Evolutionary conservation across 1,140 invertebrate genomes (phyloP).

Genomic region (Psix sp.): DNA sequence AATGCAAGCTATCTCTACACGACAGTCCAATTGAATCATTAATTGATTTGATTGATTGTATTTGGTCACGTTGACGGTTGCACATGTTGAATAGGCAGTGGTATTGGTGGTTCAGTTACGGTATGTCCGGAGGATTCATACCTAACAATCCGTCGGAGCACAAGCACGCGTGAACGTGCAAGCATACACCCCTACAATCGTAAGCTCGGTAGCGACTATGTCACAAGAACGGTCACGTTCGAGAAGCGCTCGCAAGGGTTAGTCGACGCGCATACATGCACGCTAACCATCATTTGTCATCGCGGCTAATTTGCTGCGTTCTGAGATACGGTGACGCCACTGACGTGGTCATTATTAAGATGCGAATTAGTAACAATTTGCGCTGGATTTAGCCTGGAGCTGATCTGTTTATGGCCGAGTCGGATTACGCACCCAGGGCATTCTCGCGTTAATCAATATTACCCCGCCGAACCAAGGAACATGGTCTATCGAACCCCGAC

Average conservation of each 20-base stretch:
- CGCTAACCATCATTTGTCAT: slow-evolving; percentile 74
- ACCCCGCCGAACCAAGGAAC: slow-evolving; percentile 59
- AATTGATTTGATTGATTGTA: slow-evolving; percentile 75
- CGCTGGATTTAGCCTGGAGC: slow-evolving; percentile 75
- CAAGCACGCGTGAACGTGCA: slow-evolving; percentile 49
- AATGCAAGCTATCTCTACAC: slow-evolving; percentile 6
- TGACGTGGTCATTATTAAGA: slow-evolving; percentile 78
- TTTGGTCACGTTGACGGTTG: slow-evolving; percentile 72
- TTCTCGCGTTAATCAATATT: slow-evolving; percentile 76
- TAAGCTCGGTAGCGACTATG: slow-evolving; percentile 12
- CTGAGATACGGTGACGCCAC: slow-evolving; percentile 77
- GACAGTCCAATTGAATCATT: slow-evolving; percentile 72
- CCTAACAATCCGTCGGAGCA: slow-evolving; percentile 51
- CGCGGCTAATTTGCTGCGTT: slow-evolving; percentile 76
- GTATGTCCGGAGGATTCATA: slow-evolving; percentile 70
- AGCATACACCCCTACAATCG: slow-evolving; percentile 34
- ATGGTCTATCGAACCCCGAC: slow-evolving; percentile 54
- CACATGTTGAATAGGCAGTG: slow-evolving; percentile 73
- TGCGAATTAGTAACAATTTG: slow-evolving; percentile 79
- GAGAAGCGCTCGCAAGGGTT: slow-evolving; percentile 30
- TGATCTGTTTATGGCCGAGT: slow-evolving; percentile 76
- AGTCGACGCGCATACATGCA: slow-evolving; percentile 34
- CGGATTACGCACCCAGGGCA: slow-evolving; percentile 71
- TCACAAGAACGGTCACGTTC: slow-evolving; percentile 34
- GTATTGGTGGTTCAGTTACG: slow-evolving; percentile 62